Conservation (phyloP, 2,888 invertebrate species). For the Chalcis sispes region DNA sequence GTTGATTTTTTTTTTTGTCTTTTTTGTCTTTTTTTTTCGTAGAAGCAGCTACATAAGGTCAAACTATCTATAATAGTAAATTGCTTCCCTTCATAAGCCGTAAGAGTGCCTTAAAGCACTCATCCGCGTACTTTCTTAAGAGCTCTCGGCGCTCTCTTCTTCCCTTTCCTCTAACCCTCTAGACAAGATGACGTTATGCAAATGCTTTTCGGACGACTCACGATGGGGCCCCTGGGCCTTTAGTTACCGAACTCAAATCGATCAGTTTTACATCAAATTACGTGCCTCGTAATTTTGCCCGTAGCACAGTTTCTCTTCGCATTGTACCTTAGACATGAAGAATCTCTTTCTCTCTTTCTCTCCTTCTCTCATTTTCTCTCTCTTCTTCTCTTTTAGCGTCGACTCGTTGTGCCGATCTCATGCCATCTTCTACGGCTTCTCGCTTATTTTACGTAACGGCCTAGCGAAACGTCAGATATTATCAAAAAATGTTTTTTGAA, state of each 20-base stretch:
- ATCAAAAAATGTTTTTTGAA: constrained; percentile 46
- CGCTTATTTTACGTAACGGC: constrained; percentile 40
- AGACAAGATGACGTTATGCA: constrained; percentile 52
- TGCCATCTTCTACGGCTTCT: background rate
- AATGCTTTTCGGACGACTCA: constrained; percentile 55
- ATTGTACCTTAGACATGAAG: constrained; percentile 37
- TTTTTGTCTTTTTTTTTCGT: too few relatives aligned
- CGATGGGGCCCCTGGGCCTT: constrained; percentile 42
- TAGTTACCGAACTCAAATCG: constrained; percentile 53
- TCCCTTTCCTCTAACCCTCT: constrained; percentile 17
- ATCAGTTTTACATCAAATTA: constrained; percentile 57
- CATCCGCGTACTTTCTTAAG: constrained; percentile 35
- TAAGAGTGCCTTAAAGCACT: constrained; percentile 31
- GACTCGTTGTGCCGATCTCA: background rate
- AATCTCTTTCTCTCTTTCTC: too few relatives aligned
- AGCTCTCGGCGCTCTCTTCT: constrained; percentile 36
- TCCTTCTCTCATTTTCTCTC: background rate
- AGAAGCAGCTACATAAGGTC: constrained; percentile 23
- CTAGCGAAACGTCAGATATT: constrained; percentile 32
- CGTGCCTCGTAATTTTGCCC: constrained; percentile 53
- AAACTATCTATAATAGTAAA: constrained; percentile 23
- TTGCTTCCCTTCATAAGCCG: constrained; percentile 25
- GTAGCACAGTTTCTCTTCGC: constrained; percentile 53
- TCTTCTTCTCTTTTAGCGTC: background rate
- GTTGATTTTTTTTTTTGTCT: too few relatives aligned